These are phyloP conservation scores for Tolypeutes matacus DNA, from an alignment of 2,797 vertebrate genomes.

Conservation along the genomic window DNA sequence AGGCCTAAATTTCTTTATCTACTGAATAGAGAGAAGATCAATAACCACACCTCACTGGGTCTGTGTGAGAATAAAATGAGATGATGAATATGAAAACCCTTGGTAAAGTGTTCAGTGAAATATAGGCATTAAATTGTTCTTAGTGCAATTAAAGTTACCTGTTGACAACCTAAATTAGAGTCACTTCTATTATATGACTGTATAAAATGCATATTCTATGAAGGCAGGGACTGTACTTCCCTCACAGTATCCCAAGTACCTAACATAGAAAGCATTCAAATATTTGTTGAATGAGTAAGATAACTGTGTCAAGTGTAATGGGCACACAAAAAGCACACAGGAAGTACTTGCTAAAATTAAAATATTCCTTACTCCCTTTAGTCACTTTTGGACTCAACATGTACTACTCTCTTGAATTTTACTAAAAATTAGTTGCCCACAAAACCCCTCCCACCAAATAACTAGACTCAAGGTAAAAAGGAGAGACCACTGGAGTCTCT, in stretches of 20 bases:
- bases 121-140: neutral
- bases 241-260: neutral
- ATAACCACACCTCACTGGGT: neutral
- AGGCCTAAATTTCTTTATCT: neutral
- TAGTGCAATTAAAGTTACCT: neutral
- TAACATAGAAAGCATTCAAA: neutral
- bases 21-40: neutral
- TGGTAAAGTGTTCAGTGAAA: neutral
- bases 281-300: neutral
- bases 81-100: neutral
- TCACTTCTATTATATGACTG: neutral
- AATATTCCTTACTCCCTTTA: neutral
- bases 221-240: neutral
- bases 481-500: neutral
- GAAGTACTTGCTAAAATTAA: neutral
- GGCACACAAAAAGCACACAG: neutral
- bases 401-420: neutral
- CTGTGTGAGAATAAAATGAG: constrained; percentile 10
- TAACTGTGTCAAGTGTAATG: neutral
- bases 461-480: neutral
- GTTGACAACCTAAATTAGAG: neutral
- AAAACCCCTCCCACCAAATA: neutral
- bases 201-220: neutral
- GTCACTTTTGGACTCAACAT: neutral
- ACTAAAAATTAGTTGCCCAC: neutral